phyloP scores from a whole-genome alignment of 2,888 invertebrate genomes.

The Catocala nupta region DNA sequence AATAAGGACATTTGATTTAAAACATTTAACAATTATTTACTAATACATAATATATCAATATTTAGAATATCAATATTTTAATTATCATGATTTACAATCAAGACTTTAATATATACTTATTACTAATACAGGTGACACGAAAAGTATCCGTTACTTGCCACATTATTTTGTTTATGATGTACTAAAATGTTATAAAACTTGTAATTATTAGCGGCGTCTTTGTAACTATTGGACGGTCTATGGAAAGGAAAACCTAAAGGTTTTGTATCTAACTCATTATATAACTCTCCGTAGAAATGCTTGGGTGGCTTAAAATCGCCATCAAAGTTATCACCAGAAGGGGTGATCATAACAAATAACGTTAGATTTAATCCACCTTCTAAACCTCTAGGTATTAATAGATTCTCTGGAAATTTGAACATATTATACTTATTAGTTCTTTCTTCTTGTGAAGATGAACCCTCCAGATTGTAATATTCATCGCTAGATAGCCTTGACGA shows the following conservation, averaged over 20 bases:
- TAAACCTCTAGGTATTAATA: conserved; percentile 74
- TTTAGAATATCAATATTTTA: no score
- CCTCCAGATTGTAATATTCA: conserved; percentile 63
- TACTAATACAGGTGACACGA: conserved; percentile 66
- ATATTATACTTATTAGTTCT: conserved; percentile 63
- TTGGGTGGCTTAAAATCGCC: conserved; percentile 46
- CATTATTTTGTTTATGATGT: conserved; percentile 64
- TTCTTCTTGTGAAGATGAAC: conserved; percentile 35
- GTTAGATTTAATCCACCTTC: conserved; percentile 73
- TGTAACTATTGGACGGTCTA: conserved; percentile 59
- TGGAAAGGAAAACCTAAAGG: conserved; percentile 82
- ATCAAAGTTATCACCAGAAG: conserved; percentile 54
- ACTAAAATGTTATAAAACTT: conserved; percentile 74
- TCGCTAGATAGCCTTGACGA: conserved; percentile 66
- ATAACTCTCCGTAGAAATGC: conserved; percentile 57
- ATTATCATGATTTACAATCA: no score
- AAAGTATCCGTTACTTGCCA: conserved; percentile 62
- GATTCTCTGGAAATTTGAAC: conserved; percentile 74
- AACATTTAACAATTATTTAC: no score
- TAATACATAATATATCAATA: no score
- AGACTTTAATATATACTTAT: no score
- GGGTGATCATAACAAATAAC: conserved; percentile 74
- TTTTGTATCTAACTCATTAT: conserved; percentile 62
- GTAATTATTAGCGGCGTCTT: conserved; percentile 65
- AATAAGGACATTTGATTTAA: no score